Conservation (phyloP, 2,888 invertebrate genomes). For the Drosophila setosimentum region DNA sequence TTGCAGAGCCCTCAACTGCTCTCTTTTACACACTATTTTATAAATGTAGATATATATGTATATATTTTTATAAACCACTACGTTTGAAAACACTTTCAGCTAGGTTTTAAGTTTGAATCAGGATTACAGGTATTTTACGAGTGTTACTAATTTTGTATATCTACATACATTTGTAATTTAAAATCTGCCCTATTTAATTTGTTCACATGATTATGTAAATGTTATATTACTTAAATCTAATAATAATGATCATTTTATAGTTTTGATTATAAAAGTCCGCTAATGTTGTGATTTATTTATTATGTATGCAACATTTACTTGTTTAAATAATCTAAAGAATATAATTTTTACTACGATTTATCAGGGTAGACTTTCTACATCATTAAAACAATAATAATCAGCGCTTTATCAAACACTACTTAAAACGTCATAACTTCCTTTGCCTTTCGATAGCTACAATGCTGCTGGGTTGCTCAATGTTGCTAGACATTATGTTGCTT, state of each 20-base stretch:
- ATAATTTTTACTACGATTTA: neutral
- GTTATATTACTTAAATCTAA: slow-evolving; percentile 18
- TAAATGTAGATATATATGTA: neutral
- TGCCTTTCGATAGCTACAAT: slow-evolving; percentile 8
- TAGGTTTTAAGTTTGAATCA: slow-evolving; percentile 20
- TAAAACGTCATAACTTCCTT: neutral
- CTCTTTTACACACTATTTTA: slow-evolving; percentile 22
- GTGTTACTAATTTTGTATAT: slow-evolving; percentile 29
- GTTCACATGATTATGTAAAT: slow-evolving; percentile 18
- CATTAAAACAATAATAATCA: neutral
- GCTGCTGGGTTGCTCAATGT: slow-evolving; percentile 21
- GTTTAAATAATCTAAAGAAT: neutral
- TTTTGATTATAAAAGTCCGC: slow-evolving; percentile 12
- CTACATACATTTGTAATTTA: slow-evolving; percentile 4
- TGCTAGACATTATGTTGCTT: slow-evolving; percentile 25
- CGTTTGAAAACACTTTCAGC: slow-evolving; percentile 25
- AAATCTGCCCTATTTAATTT: slow-evolving; percentile 12
- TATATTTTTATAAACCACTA: slow-evolving; percentile 7
- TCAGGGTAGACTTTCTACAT: neutral
- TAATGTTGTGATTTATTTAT: neutral
- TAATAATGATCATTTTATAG: slow-evolving; percentile 3
- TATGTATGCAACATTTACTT: neutral
- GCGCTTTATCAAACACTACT: neutral
- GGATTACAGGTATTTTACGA: slow-evolving; percentile 23
- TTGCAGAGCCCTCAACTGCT: slow-evolving; percentile 28